Conservation (phyloP, 2,888 invertebrate genomes). For the Metalampra italica region DNA sequence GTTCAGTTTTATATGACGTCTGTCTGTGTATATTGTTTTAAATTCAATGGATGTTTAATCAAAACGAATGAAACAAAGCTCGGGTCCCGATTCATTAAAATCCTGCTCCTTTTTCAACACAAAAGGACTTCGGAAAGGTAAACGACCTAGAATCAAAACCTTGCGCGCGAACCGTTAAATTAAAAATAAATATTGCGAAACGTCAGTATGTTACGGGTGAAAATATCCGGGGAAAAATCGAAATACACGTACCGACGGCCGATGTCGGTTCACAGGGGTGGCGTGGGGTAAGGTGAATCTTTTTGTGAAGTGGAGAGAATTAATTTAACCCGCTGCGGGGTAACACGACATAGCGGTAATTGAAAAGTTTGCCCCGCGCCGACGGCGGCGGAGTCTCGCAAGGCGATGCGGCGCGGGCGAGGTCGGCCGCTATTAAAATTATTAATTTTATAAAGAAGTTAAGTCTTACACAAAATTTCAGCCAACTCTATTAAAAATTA, state of each 20-base stretch:
- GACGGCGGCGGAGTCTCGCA: slow-evolving; percentile 46
- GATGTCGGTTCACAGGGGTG: slow-evolving; percentile 57
- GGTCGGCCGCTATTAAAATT: background rate
- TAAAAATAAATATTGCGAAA: slow-evolving; percentile 78
- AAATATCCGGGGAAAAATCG: slow-evolving; percentile 55
- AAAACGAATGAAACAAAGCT: slow-evolving; percentile 20
- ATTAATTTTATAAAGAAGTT: background rate
- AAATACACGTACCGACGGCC: slow-evolving; percentile 40
- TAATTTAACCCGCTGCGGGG: slow-evolving; percentile 80
- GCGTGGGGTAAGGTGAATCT: slow-evolving; percentile 70
- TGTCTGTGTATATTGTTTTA: too few relatives aligned
- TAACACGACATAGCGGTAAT: slow-evolving; percentile 77
- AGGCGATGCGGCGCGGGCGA: slow-evolving; percentile 42
- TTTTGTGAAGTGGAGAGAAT: slow-evolving; percentile 78
- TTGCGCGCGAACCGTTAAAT: slow-evolving; percentile 70
- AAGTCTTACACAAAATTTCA: background rate
- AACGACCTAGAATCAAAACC: slow-evolving; percentile 62
- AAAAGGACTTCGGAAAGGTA: slow-evolving; percentile 66
- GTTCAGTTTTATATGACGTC: too few relatives aligned
- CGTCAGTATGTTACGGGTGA: slow-evolving; percentile 74
- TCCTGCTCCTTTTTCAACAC: slow-evolving; percentile 49
- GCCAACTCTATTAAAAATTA: too few relatives aligned
- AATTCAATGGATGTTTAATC: background rate
- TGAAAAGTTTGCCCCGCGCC: slow-evolving; percentile 79
- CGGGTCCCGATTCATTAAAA: slow-evolving; percentile 44